Conservation (phyloP, 2,113 vertebrate genomes). For the Plestiodon gilberti region DNA sequence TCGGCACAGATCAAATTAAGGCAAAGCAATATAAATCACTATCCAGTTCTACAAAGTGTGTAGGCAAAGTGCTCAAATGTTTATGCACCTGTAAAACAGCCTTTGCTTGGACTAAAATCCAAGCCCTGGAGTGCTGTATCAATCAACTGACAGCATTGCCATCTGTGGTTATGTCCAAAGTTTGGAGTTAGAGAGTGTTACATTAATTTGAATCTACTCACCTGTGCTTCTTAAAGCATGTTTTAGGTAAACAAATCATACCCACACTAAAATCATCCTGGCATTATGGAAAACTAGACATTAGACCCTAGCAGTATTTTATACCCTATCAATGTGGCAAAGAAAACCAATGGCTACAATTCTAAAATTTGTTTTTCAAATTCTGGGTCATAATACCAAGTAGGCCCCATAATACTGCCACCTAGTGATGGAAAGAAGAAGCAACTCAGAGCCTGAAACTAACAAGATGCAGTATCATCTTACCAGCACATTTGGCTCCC, state of each 20-base stretch:
- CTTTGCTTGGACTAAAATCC: neutral
- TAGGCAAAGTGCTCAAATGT: neutral
- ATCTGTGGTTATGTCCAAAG: neutral
- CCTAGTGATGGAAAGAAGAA: slow-evolving; percentile 5
- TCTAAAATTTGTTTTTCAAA: neutral
- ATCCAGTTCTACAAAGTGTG: neutral
- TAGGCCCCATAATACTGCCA: slow-evolving; percentile 5
- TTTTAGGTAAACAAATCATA: neutral
- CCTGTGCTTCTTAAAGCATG: neutral
- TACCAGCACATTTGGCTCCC: neutral
- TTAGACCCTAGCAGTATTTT: neutral
- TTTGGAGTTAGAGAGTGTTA: neutral
- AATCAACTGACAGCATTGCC: neutral
- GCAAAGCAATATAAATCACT: slow-evolving; percentile 1
- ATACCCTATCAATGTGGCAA: neutral
- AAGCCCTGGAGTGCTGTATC: neutral
- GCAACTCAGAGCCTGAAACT: neutral
- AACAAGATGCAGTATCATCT: neutral
- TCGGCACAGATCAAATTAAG: neutral
- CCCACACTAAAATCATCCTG: neutral
- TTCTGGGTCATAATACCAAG: neutral
- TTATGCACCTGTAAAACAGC: neutral
- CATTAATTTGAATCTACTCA: neutral
- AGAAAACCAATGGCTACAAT: neutral
- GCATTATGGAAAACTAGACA: neutral